Base-by-base conservation (phyloP, 1,140 invertebrate genomes). In the Physella acuta region DNA sequence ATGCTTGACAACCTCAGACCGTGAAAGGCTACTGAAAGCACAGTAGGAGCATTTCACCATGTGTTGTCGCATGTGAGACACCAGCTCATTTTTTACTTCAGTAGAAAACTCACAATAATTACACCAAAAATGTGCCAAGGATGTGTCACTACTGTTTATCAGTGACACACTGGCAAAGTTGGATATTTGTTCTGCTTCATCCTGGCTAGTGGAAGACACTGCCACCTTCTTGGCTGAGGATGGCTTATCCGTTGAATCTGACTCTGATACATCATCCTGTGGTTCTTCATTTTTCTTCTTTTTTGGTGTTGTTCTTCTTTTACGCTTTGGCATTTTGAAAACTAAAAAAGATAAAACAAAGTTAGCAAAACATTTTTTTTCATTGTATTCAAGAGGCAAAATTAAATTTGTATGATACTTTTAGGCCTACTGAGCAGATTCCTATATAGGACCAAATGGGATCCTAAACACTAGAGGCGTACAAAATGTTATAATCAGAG, bases 31-130 rank as follows among this genome's bases (percentile, higher is more conserved):
- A 39, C 37, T 60, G 37, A 68, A 68, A 17, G n/a, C 5, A 60
- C 66, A 68, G n/a, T 59, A 37, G 24, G 66, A 28, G 39, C 66
- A 68, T 28, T 68, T 68, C 17, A 49, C 60, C 66, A 68, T 68
- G 34, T 68, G 66, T 28, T 68, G 34, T 0, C 66, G 36, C 66
- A 68, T 68, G 30, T 68, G 66, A 44, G 36, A 4, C 1, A 59
- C 20, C n/a, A 68, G 37, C 1, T 44, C 66, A 2, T 24, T 16
- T 28, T 68, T 68, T 26, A 56, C 20, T 1, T 68, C 66, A 2
- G 66, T 31, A 31, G 66, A 68, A 36, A 59, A 68, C 11, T 60
- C 37, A n/a, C 66, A 68, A 33, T 60, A 68, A 30, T 68, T 68
- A 30, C 66, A 68, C 36, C 33, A 49, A 24, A 44, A 60, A n/a